Percentiles rank a stretch among this genome's conserved stretches.
phyloP scores from a whole-genome alignment of 2,113 vertebrate species.

The Brachirus orientalis region DNA sequence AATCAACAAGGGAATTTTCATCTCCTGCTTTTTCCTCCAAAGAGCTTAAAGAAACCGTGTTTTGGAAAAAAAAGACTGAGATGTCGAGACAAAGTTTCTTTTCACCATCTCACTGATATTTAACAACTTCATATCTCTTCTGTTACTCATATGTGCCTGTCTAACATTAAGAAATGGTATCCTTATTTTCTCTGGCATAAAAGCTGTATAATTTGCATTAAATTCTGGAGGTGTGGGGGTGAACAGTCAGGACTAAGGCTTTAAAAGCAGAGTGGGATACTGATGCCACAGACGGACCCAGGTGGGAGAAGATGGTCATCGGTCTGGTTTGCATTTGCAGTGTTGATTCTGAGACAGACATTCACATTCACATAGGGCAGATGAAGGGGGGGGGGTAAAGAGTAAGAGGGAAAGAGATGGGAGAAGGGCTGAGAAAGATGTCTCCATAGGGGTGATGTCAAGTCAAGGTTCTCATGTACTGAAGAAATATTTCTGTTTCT shows the following conservation, averaged over 20 bases:
- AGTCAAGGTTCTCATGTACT: constrained; percentile 65
- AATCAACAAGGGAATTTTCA: no score
- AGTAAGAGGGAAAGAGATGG: constrained; percentile 23
- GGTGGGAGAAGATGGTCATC: constrained; percentile 70
- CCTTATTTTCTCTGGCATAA: constrained; percentile 20
- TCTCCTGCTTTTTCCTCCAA: no score
- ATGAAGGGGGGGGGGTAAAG: constrained; percentile 23
- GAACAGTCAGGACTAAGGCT: constrained; percentile 54
- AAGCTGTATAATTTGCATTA: constrained; percentile 47
- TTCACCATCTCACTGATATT: no score
- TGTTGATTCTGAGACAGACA: constrained; percentile 72
- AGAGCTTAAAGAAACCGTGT: no score
- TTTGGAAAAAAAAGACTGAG: no score
- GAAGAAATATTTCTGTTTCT: constrained; percentile 73
- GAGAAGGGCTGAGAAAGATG: constrained; percentile 36
- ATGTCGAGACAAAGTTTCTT: no score
- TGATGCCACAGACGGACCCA: constrained; percentile 66
- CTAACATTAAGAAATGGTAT: constrained; percentile 13
- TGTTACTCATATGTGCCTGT: constrained; percentile 33
- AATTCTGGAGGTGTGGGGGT: constrained; percentile 36
- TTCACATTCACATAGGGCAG: constrained; percentile 42
- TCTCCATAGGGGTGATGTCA: constrained; percentile 72
- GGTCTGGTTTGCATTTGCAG: constrained; percentile 86
- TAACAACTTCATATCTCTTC: constrained; percentile 50
- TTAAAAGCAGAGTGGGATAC: constrained; percentile 53